phyloP scores from a whole-genome alignment of 2,797 vertebrate genomes.

The Alauda arvensis region DNA sequence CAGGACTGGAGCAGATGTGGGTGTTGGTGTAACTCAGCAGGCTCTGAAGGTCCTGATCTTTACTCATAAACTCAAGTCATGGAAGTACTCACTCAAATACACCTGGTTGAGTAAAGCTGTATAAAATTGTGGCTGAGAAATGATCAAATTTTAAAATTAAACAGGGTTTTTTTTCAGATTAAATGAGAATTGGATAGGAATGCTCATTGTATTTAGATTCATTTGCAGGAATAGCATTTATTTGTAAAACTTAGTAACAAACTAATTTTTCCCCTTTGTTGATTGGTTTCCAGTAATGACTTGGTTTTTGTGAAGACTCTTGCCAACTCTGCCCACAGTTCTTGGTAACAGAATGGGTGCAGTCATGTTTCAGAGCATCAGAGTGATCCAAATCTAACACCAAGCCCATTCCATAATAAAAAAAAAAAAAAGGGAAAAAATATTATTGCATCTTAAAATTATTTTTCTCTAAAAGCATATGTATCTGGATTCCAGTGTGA shows the following conservation, averaged over 20 bases:
- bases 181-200: background rate
- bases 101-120: background rate
- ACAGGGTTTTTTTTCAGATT: background rate
- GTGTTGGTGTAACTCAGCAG: background rate
- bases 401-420: background rate
- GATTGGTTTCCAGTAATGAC: background rate
- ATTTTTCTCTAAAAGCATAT: constrained; percentile 52
- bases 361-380: background rate
- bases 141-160: background rate
- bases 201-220: background rate
- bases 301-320: background rate
- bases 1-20: background rate
- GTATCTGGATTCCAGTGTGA: constrained; percentile 32
- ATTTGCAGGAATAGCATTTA: background rate
- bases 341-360: background rate
- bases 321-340: background rate
- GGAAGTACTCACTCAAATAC: background rate
- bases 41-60: background rate
- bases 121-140: background rate
- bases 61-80: background rate
- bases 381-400: background rate
- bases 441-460: constrained; percentile 26
- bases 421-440: background rate
- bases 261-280: background rate
- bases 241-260: background rate